A percentile compares a stretch with the other conserved stretches of the same genome.
Evolutionary conservation across 2,888 invertebrate species (phyloP).

Genomic region (Ophraella communa): DNA sequence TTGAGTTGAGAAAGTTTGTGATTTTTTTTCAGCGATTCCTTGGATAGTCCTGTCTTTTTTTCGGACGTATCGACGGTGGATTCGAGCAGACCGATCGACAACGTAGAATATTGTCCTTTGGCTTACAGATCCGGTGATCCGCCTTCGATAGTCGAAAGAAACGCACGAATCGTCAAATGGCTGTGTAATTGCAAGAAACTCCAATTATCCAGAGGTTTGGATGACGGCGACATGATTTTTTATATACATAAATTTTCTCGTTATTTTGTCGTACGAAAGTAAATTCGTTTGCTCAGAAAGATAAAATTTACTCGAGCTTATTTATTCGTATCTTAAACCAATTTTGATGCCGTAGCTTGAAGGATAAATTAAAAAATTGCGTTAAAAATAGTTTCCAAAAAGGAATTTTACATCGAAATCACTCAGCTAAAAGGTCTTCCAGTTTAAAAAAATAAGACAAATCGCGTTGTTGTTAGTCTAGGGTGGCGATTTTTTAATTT

Average conservation of each 20-base stretch:
- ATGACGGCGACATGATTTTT: slow-evolving; percentile 9
- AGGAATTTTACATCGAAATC: slow-evolving; percentile 5
- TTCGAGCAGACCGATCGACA: slow-evolving; percentile 69
- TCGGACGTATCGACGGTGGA: slow-evolving; percentile 90
- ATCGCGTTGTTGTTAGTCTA: too few relatives aligned
- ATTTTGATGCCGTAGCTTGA: neutral
- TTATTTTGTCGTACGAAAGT: neutral
- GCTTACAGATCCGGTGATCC: slow-evolving; percentile 71
- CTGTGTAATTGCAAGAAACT: slow-evolving; percentile 92
- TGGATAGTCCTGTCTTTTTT: slow-evolving; percentile 77
- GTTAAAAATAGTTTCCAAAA: neutral
- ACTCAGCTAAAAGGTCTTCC: slow-evolving; percentile 6
- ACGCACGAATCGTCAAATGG: slow-evolving; percentile 97
- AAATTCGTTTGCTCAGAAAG: neutral
- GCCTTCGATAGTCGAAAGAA: slow-evolving; percentile 91
- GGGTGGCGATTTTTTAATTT: neutral
- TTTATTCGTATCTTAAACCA: too few relatives aligned
- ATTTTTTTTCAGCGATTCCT: slow-evolving; percentile 49
- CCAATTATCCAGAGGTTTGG: slow-evolving; percentile 62
- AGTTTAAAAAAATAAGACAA: neutral
- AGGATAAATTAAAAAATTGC: neutral
- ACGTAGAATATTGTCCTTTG: slow-evolving; percentile 58
- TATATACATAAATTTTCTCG: slow-evolving; percentile 11
- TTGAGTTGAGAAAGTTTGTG: too few relatives aligned
- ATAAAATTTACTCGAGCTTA: too few relatives aligned